A percentile compares a stretch with the other conserved stretches of the same genome.
Evolutionary conservation across 1,140 invertebrate genomes (phyloP).

Genomic region (Latrodectus geometricus): DNA sequence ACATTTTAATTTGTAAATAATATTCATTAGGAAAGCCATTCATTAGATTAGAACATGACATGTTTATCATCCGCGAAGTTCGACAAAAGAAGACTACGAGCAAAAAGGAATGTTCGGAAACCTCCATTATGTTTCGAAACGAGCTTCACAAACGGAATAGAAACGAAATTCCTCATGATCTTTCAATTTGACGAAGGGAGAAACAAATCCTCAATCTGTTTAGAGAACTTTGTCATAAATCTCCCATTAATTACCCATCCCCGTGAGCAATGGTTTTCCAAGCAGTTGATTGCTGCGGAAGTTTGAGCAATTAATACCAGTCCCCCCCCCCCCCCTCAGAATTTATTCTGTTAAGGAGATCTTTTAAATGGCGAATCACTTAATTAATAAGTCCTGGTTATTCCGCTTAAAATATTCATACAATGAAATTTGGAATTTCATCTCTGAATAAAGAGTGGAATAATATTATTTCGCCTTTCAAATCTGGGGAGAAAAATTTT

Average conservation of each 20-base stretch:
- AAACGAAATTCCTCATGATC: neutral
- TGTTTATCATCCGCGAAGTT: no score
- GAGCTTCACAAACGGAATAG: neutral
- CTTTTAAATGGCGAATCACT: neutral
- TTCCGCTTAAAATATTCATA: no score
- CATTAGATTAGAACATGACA: no score
- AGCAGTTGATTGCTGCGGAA: conserved; percentile 23
- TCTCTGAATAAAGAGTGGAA: no score
- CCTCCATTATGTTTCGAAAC: neutral
- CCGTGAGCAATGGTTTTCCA: conserved; percentile 45
- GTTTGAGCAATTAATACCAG: conserved; percentile 49
- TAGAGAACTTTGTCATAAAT: conserved; percentile 41
- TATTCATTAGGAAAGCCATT: no score
- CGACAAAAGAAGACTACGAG: no score
- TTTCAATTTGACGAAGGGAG: neutral
- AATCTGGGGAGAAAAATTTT: no score
- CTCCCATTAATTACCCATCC: conserved; percentile 47
- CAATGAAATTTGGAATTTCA: no score
- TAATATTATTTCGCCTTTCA: no score
- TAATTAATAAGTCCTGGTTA: neutral
- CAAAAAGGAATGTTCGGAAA: neutral
- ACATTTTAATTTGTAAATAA: no score
- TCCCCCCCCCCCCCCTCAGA: neutral
- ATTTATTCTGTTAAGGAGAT: conserved; percentile 21
- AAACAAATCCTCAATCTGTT: neutral